Evolutionary conservation across 2,797 vertebrate genomes (phyloP), one percentile per base, ranked within the genome.

Genomic region (Scarus forsteni): DNA sequence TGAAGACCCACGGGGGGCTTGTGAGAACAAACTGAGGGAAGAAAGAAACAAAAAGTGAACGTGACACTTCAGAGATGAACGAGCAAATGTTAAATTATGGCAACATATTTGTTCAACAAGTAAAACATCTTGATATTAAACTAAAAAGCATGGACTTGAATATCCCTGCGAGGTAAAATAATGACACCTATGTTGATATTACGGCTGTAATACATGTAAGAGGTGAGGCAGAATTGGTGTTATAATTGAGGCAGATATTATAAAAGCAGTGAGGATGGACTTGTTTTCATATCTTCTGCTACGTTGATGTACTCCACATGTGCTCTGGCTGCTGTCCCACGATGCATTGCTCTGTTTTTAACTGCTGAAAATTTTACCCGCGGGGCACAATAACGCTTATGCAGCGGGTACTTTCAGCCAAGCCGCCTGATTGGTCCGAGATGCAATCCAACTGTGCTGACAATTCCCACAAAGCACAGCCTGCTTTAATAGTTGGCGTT

Each of bases 381-480:
- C 3, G 66, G 71, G 84, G 71, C 81, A 56, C 78, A 76, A 72
- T 90, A 85, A 75, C 3, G 61, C 75, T 81, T 73, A 67, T 73
- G 63, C 72, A 63, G 76, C 55, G 66, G 67, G 79, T 75, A 62
- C 55, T 76, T 79, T 38, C 34, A 65, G 52, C 77, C 70, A 15
- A 66, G 65, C 44, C 0, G 7, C 56, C 73, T 61, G 73, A 86
- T 85, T 86, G 78, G 80, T 62, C 67, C 11, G 56, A 75, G 57
- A 67, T 3, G 43, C 53, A 14, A 60, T 80, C 79, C 81, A 71
- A 75, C 81, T 77, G 83, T 82, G 80, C 72, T 72, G 74, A 74
- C 78, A 79, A 79, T 81, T 80, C 78, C 85, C 84, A 71, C 27
- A 69, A 77, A 81, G 70, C 75, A 12, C 68, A 45, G 75, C 27